Base-by-base conservation (phyloP, 2,888 invertebrate genomes). In the Isoperla grammatica region DNA sequence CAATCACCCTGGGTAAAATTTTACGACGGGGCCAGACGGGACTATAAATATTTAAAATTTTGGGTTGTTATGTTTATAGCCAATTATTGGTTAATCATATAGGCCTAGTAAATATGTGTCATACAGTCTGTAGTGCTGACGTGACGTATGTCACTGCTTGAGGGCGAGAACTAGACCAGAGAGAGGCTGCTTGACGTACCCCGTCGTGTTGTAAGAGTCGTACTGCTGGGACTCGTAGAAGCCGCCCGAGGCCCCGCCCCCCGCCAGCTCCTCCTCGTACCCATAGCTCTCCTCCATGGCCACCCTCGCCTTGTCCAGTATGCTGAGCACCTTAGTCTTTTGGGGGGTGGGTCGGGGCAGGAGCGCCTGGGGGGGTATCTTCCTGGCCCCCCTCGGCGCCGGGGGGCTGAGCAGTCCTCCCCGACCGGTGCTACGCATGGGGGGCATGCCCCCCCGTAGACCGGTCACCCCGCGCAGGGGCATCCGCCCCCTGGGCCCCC, bases 321-420 rank as follows among this genome's bases (percentile, higher is more conserved):
- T 91, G 64, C 90, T 90, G 78, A 90, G 82, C 62, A 90, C 89
- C 78, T 90, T 90, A 61, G 86, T 84, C 75, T 89, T 89, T 62
- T 83, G 83, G 53, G 85, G 66, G 22, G 67, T 64, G 19, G 69
- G 68, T 20, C 67, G 62, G 43, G 63, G 66, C 50, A 62, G 81
- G 71, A 83, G 80, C 53, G 78, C 80, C 69, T 76, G 77, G 64
- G 80, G 81, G 56, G 77, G 77, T 59, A 75, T 69, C 9, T 74
- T 74, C 69, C 80, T 69, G 65, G 76, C n/a, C 40, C 70, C 69
- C 71, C 65, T 66, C 60, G 74, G n/a, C 69, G 75, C 56, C 72
- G 73, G 69, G 57, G 65, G 43, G 39, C 66, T 69, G 63, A 68
- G 70, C 61, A 68, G 71, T 65, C 67, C 69, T 57, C 68, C 71